Conservation (phyloP, 2,797 vertebrate species). For the Bovichtus diacanthus region DNA sequence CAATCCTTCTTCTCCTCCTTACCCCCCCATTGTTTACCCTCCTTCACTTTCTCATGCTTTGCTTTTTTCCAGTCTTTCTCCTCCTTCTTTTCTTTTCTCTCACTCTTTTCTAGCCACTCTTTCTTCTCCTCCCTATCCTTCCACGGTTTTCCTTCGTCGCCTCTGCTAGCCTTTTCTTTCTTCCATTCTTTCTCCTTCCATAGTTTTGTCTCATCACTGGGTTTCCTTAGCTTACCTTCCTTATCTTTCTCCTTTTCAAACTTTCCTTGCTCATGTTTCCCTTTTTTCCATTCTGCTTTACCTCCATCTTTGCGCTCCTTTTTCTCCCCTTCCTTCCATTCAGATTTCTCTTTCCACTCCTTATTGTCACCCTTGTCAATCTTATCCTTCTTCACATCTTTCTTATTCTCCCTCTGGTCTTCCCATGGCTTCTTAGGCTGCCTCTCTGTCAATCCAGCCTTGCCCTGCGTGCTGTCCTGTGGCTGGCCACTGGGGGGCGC, state of each 20-base stretch:
- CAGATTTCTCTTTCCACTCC: conserved; percentile 49
- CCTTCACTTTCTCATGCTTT: conserved; percentile 49
- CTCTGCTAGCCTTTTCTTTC: conserved; percentile 65
- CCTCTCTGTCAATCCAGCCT: conserved; percentile 14
- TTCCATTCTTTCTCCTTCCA: conserved; percentile 69
- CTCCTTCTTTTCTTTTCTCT: conserved; percentile 52
- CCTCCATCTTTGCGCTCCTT: conserved; percentile 53
- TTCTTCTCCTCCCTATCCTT: conserved; percentile 59
- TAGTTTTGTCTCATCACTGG: conserved; percentile 45
- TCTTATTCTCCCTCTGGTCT: conserved; percentile 47
- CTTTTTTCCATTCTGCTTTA: conserved; percentile 63
- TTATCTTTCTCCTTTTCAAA: conserved; percentile 46
- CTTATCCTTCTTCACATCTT: conserved; percentile 54
- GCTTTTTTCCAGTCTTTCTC: conserved; percentile 57
- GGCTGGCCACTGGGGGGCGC: conserved; percentile 74
- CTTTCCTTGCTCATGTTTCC: conserved; percentile 44
- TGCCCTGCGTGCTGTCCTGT: conserved; percentile 44
- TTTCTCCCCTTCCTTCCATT: conserved; percentile 49
- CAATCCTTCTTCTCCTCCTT: conserved; percentile 56
- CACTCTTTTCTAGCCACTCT: conserved; percentile 55
- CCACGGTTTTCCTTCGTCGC: conserved; percentile 67
- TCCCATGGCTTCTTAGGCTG: conserved; percentile 31
- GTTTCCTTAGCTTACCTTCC: conserved; percentile 44
- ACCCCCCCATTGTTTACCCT: conserved; percentile 42
- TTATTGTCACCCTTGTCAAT: conserved; percentile 39